phyloP scores from a whole-genome alignment of 2,888 invertebrate genomes.

The Pachliopta kotzebuea region DNA sequence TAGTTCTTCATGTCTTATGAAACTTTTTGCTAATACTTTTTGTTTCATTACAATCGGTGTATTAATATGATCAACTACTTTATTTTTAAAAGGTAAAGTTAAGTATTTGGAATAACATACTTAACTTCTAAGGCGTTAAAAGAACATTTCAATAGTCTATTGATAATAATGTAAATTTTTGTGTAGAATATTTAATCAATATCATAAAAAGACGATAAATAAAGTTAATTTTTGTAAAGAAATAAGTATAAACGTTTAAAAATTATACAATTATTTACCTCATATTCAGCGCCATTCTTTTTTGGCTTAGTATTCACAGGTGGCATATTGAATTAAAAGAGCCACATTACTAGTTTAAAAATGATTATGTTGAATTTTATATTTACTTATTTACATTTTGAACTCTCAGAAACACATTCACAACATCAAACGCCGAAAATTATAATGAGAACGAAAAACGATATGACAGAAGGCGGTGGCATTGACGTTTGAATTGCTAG shows the following conservation, averaged over 20 bases:
- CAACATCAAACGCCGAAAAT: constrained; percentile 48
- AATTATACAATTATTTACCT: constrained; percentile 56
- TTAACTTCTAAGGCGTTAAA: too few species aligned
- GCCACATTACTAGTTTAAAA: constrained; percentile 12
- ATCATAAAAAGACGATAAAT: background rate
- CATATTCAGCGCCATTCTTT: constrained; percentile 73
- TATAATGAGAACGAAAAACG: constrained; percentile 38
- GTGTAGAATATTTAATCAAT: background rate
- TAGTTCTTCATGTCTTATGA: background rate
- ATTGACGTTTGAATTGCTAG: constrained; percentile 14
- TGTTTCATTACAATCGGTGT: too few species aligned
- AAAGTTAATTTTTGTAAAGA: background rate
- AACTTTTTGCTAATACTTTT: too few species aligned
- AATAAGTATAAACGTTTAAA: constrained; percentile 33
- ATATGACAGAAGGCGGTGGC: constrained; percentile 37
- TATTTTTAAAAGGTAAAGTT: too few species aligned
- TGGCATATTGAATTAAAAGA: constrained; percentile 54
- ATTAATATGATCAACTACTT: too few species aligned
- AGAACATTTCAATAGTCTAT: too few species aligned
- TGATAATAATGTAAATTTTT: background rate
- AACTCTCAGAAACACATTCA: constrained; percentile 30
- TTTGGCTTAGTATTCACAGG: constrained; percentile 72
- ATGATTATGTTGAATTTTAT: constrained; percentile 21
- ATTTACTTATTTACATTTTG: constrained; percentile 33
- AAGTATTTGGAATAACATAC: too few species aligned